Base-by-base conservation (phyloP, 2,797 vertebrate species). In the Gallinago nigripennis region DNA sequence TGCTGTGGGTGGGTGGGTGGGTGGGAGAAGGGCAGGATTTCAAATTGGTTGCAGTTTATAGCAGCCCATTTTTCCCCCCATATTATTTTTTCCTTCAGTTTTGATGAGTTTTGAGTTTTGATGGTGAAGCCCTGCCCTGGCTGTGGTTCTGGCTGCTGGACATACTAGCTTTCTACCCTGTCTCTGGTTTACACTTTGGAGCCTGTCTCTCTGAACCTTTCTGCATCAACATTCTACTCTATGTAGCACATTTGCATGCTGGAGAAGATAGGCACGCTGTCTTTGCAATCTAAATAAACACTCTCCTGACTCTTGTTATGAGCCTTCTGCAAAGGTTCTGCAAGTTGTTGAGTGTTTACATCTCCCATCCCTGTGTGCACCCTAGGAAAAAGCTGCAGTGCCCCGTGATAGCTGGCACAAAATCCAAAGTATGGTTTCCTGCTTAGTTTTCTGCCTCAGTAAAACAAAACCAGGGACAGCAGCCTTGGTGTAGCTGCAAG, bases 21-120 rank as follows among this genome's bases (percentile, higher is more conserved):
- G 30, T 63, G 87, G 57, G 58, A 84, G 72, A 53, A 45, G n/a
- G n/a, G 66, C 73, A 84, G 53, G 58, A 54, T 46, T 77, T 54
- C 37, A 65, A 50, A 69, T 3, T 0, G 0, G 28, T 57, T 1
- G 1, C 9, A 9, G 56, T 57, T 57, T 39, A 9, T 45, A 24
- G 82, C 28, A 53, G 28, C 51, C 51, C 31, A 57, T 57, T 54
- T 54, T 19, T 11, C 4, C 51, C 28, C 51, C 18, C 41, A 43
- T 30, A 53, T 53, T 31, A 54, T 30, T 54, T 54, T 54, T 54
- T 31, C 30, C 51, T 54, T 54, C 51, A 39, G 50, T 71, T 41
- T 54, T 43, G 30, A 33, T 72, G 23, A 41, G 35, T 51, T 48
- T 48, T 48, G 45, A 69, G 9, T 53, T 56, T 58, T 46, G 41